Percentiles rank a stretch among this genome's conserved stretches.
Evolutionary conservation across 2,113 vertebrate species (phyloP).

Genomic region (Cinclus mexicanus): DNA sequence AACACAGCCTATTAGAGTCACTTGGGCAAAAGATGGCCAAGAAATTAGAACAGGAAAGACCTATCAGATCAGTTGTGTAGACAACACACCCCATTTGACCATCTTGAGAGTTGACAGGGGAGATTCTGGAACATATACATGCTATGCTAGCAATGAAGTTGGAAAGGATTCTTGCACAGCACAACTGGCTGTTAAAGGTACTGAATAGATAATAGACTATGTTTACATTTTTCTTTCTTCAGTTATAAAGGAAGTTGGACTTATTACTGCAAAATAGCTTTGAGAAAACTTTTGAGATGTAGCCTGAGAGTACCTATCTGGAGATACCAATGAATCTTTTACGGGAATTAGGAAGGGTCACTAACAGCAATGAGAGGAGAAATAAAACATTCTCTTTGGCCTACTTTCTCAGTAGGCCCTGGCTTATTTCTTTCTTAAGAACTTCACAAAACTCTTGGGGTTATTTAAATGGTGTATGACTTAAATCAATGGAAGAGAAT

Average conservation of each 20-base stretch:
- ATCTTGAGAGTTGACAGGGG: constrained; percentile 85
- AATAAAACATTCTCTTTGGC: neutral
- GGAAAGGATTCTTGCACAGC: constrained; percentile 90
- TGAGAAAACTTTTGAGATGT: neutral
- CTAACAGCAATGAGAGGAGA: neutral
- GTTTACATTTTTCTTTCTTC: neutral
- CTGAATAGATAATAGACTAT: neutral
- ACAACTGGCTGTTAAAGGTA: constrained; percentile 92
- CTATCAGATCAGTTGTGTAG: constrained; percentile 89
- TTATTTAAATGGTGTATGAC: neutral
- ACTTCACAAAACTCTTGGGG: neutral
- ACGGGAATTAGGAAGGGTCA: neutral
- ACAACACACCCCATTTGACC: constrained; percentile 84
- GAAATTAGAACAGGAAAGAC: constrained; percentile 91
- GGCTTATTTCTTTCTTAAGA: neutral
- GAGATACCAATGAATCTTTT: neutral
- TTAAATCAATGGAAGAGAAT: neutral
- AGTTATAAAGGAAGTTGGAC: neutral
- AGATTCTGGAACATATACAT: constrained; percentile 89
- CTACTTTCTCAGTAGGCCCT: neutral
- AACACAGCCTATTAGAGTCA: constrained; percentile 90
- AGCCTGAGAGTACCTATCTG: neutral
- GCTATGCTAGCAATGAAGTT: constrained; percentile 89
- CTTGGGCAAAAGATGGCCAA: constrained; percentile 93
- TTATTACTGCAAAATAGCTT: neutral